Percentiles rank a stretch among this genome's conserved stretches.
phyloP scores from a whole-genome alignment of 1,140 invertebrate species.

The Manduca sexta region DNA sequence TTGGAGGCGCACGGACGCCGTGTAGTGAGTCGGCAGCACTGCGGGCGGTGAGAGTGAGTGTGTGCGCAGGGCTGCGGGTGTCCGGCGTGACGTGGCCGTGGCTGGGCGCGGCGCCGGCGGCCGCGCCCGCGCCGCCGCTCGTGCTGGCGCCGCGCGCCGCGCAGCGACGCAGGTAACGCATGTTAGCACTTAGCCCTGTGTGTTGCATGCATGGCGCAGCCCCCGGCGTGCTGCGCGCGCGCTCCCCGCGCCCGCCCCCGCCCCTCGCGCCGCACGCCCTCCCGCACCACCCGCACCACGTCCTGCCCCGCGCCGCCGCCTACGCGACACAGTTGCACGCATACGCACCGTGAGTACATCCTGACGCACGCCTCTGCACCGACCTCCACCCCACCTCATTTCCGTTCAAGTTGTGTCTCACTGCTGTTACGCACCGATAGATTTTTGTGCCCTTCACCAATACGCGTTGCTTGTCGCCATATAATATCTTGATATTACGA shows the following conservation, averaged over 20 bases:
- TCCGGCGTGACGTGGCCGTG: conserved; percentile 74
- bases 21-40: neutral
- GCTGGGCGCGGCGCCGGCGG: conserved; percentile 71
- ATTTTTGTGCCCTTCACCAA: no score
- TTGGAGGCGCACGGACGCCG: neutral
- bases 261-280: conserved; percentile 43
- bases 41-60: conserved; percentile 28
- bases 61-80: conserved; percentile 75
- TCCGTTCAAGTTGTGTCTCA: no score
- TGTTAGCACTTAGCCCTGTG: conserved; percentile 39
- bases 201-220: conserved; percentile 46
- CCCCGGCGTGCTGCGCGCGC: conserved; percentile 68
- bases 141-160: conserved; percentile 71
- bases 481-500: no score
- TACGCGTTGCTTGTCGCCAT: no score
- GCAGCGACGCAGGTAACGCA: conserved; percentile 73
- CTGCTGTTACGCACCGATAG: no score
- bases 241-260: conserved; percentile 69
- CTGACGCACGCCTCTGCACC: no score
- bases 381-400: conserved; percentile 21
- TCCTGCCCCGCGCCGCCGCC: conserved; percentile 69
- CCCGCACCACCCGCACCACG: conserved; percentile 65
- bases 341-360: conserved; percentile 82
- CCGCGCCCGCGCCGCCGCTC: conserved; percentile 70
- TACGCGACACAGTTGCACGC: conserved; percentile 73